Percentiles rank a stretch among this genome's conserved stretches.
Evolutionary conservation across 1,140 invertebrate genomes (phyloP).

Genomic region (Lanistes nyassanus): DNA sequence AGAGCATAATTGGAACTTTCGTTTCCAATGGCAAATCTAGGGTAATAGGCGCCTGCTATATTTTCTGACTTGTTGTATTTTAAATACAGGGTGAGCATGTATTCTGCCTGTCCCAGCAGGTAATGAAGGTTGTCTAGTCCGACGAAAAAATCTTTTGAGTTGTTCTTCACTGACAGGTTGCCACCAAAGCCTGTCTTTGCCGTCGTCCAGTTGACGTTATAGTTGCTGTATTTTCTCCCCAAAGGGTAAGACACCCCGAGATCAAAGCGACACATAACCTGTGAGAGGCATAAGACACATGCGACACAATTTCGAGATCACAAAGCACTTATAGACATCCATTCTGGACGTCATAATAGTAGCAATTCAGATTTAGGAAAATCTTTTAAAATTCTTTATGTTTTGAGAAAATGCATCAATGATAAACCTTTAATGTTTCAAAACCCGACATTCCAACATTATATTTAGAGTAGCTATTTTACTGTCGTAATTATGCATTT

Average conservation of each 20-base stretch:
- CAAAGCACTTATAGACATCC: too few species aligned
- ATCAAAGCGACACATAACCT: background rate
- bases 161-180: background rate
- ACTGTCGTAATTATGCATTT: too few species aligned
- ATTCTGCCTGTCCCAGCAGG: background rate
- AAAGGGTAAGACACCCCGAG: background rate
- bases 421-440: background rate
- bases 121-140: constrained; percentile 3
- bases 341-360: too few species aligned
- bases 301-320: background rate
- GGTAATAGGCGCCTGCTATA: background rate
- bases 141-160: background rate
- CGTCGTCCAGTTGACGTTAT: constrained; percentile 1
- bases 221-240: background rate
- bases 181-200: background rate
- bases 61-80: background rate
- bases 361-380: background rate
- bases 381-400: background rate
- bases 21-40: background rate
- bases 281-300: background rate
- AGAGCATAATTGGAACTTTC: background rate
- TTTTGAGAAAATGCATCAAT: background rate
- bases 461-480: too few species aligned
- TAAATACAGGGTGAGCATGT: background rate
- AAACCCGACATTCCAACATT: too few species aligned